These are phyloP conservation scores for Misgurnus anguillicaudatus DNA, from an alignment of 2,113 vertebrate genomes.

Conservation along the genomic window DNA sequence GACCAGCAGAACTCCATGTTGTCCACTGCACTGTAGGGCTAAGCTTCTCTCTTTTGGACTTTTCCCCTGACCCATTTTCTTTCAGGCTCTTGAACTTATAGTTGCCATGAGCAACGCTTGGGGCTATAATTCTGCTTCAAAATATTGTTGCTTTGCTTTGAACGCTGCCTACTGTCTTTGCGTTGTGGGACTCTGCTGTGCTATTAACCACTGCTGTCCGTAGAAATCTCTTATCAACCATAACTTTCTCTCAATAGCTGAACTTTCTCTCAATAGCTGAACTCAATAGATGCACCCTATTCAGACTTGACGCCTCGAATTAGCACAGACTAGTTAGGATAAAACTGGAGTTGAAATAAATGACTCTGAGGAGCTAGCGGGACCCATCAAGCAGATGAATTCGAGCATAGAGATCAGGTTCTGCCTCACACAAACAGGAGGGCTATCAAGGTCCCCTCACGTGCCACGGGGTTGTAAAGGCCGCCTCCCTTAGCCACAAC, in stretches of 20 bases:
- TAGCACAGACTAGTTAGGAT: slow-evolving; percentile 10
- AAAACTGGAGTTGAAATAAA: slow-evolving; percentile 42
- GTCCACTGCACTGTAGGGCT: slow-evolving; percentile 57
- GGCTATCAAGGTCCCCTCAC: slow-evolving; percentile 20
- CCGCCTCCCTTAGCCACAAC: slow-evolving; percentile 51
- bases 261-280: neutral
- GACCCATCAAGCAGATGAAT: neutral
- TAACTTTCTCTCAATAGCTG: slow-evolving; percentile 6
- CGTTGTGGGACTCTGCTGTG: slow-evolving; percentile 48
- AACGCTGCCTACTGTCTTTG: slow-evolving; percentile 49
- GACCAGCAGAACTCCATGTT: slow-evolving; percentile 45
- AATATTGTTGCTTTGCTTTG: slow-evolving; percentile 57
- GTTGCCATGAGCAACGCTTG: slow-evolving; percentile 63
- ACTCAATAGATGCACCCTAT: neutral
- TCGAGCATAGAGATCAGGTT: neutral
- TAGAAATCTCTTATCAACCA: slow-evolving; percentile 35
- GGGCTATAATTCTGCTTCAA: slow-evolving; percentile 64
- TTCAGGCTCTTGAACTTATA: slow-evolving; percentile 69
- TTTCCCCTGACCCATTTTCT: slow-evolving; percentile 49
- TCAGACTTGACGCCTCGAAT: slow-evolving; percentile 3
- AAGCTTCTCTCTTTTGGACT: slow-evolving; percentile 44
- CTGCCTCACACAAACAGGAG: slow-evolving; percentile 29
- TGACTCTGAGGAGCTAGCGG: slow-evolving; percentile 34
- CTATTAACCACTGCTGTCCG: slow-evolving; percentile 42
- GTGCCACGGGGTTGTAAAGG: slow-evolving; percentile 39